Conservation (phyloP, 2,888 invertebrate genomes). For the Tetropium fuscum region DNA sequence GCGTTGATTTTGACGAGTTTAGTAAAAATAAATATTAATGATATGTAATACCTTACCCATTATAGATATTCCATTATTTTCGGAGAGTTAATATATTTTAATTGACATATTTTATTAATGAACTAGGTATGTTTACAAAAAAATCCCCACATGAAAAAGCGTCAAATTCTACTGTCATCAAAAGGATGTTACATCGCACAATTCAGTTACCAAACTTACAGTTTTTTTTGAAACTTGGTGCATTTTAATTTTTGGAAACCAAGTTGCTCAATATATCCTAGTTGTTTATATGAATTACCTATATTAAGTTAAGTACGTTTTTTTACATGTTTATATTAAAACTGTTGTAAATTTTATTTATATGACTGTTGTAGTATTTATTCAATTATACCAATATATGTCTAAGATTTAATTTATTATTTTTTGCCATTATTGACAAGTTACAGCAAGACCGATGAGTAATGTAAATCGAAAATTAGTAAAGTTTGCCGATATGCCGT, state of each 20-base stretch:
- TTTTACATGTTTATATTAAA: slow-evolving; percentile 17
- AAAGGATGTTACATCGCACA: slow-evolving; percentile 53
- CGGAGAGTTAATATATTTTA: no score
- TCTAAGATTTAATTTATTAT: slow-evolving; percentile 29
- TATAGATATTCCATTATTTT: no score
- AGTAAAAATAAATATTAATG: no score
- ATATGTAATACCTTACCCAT: no score
- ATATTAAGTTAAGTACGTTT: slow-evolving; percentile 8
- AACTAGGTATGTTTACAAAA: slow-evolving; percentile 49
- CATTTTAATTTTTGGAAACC: slow-evolving; percentile 43
- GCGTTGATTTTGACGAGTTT: no score
- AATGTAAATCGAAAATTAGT: slow-evolving; percentile 32
- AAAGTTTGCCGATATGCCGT: slow-evolving; percentile 42
- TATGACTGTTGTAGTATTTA: slow-evolving; percentile 33
- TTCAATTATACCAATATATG: slow-evolving; percentile 18
- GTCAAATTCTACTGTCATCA: slow-evolving; percentile 54
- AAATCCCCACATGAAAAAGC: slow-evolving; percentile 46
- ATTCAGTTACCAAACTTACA: slow-evolving; percentile 46
- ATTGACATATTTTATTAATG: slow-evolving; percentile 51
- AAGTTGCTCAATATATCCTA: slow-evolving; percentile 55
- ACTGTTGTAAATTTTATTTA: slow-evolving; percentile 32
- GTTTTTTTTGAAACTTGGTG: slow-evolving; percentile 45
- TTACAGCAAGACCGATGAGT: slow-evolving; percentile 30
- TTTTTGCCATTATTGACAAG: slow-evolving; percentile 32
- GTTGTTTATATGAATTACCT: slow-evolving; percentile 41